A percentile compares a stretch with the other conserved stretches of the same genome.
These are phyloP conservation scores for Euthynnus affinis DNA, from an alignment of 2,797 vertebrate genomes.

Conservation along the genomic window DNA sequence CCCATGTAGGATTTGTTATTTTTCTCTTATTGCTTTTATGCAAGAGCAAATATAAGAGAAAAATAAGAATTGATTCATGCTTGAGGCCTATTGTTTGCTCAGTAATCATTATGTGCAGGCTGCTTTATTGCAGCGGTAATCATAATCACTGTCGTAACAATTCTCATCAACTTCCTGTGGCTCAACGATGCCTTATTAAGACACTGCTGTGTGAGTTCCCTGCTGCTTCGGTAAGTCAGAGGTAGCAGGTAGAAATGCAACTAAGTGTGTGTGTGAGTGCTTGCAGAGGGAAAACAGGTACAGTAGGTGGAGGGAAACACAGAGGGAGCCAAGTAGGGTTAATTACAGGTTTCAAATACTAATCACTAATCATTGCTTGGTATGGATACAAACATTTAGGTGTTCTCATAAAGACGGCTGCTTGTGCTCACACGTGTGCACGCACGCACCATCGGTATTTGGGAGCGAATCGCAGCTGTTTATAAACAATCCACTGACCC, in stretches of 20 bases:
- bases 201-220: conserved; percentile 33
- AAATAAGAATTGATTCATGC: too few relatives aligned
- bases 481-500: conserved; percentile 72
- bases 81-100: conserved; percentile 37
- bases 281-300: conserved; percentile 16
- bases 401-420: background rate
- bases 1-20: too few relatives aligned
- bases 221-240: conserved; percentile 47
- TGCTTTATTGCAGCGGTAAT: conserved; percentile 54
- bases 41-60: too few relatives aligned
- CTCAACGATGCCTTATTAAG: conserved; percentile 54
- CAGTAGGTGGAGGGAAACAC: conserved; percentile 32
- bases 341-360: conserved; percentile 62
- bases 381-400: conserved; percentile 23
- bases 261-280: conserved; percentile 17
- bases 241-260: conserved; percentile 28
- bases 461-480: conserved; percentile 67
- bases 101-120: conserved; percentile 48
- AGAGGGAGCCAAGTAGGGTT: conserved; percentile 50
- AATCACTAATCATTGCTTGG: conserved; percentile 59
- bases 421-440: background rate
- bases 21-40: too few relatives aligned
- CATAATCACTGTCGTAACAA: conserved; percentile 69
- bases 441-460: conserved; percentile 1
- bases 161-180: conserved; percentile 71